A percentile compares a stretch with the other conserved stretches of the same genome.
Evolutionary conservation across 2,888 invertebrate species (phyloP).

Genomic region (Epistrophe grossulariae): DNA sequence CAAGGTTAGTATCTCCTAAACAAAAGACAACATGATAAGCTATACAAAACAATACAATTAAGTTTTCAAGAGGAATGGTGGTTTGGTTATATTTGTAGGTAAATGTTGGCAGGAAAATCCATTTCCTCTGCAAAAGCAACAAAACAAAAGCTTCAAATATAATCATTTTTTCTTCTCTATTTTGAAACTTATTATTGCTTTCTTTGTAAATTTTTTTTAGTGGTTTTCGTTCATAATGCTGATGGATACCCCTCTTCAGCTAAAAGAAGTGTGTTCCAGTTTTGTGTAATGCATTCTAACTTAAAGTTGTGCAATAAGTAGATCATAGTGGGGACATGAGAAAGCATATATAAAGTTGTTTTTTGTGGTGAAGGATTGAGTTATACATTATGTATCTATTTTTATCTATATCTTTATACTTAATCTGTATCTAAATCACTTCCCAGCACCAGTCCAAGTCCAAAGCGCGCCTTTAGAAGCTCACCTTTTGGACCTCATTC

Average conservation of each 20-base stretch:
- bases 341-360: neutral
- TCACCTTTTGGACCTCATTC: no score
- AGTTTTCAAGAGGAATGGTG: conserved; percentile 7
- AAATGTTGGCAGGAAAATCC: conserved; percentile 40
- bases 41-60: conserved; percentile 40
- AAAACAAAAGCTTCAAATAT: conserved; percentile 45
- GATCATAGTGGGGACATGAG: conserved; percentile 37
- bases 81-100: neutral
- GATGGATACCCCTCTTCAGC: conserved; percentile 46
- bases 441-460: no score
- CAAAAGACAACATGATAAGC: conserved; percentile 29
- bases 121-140: conserved; percentile 42
- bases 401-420: neutral
- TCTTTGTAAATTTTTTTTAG: conserved; percentile 37
- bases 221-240: conserved; percentile 54
- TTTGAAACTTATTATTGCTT: neutral
- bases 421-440: no score
- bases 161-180: conserved; percentile 31
- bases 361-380: conserved; percentile 35
- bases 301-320: conserved; percentile 52
- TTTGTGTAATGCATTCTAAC: conserved; percentile 61
- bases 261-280: conserved; percentile 57
- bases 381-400: neutral
- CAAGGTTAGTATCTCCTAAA: conserved; percentile 18
- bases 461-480: no score